Base-by-base conservation (phyloP, 1,140 invertebrate genomes). In the Neuroterus valhalla region DNA sequence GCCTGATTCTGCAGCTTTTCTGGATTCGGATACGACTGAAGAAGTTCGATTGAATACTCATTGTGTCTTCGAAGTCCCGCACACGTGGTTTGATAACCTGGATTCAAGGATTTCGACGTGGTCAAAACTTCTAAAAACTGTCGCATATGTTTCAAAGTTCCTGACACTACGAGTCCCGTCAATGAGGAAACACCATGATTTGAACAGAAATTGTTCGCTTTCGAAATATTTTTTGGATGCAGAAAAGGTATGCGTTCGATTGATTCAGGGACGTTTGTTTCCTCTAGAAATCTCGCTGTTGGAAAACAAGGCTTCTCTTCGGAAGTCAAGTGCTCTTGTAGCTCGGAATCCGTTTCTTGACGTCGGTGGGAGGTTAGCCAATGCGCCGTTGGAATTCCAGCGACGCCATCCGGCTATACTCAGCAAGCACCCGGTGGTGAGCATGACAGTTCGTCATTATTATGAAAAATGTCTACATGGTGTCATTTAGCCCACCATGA, bases 401-500 rank as follows among this genome's bases (percentile, higher is more conserved):
- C 15, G 48, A 52, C n/a, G 3, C 10, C 48, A 52, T 21, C 48
- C 48, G 2, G 48, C 48, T 5, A 52, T 52, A 19, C 8, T 52
- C 1, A 21, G 21, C 17, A 52, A 52, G n/a, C 48, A 52, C 21
- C 19, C 48, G 1, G 1, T 52, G 3, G 11, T 52, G 5, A 19
- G 0, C 2, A 21, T 21, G 19, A 52, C 21, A n/a, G 10, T 52
- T 21, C 48, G 48, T 11, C 6, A 52, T 52, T 52, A 21, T 52
- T 19, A 52, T 21, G 48, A 21, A 10, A 52, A 52, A 52, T 52
- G n/a, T 52, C 6, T 52, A 0, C 48, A 89, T 75, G 72, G 68
- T 44, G 81, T 80, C 10, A 74, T 81, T 38, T 77, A 76, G 5
- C 48, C 79, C 1, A 77, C 81, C 4, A 52, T 81, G 17, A 55